Evolutionary conservation across 1,140 invertebrate species (phyloP).

Genomic region (Drosophila punjabiensis): DNA sequence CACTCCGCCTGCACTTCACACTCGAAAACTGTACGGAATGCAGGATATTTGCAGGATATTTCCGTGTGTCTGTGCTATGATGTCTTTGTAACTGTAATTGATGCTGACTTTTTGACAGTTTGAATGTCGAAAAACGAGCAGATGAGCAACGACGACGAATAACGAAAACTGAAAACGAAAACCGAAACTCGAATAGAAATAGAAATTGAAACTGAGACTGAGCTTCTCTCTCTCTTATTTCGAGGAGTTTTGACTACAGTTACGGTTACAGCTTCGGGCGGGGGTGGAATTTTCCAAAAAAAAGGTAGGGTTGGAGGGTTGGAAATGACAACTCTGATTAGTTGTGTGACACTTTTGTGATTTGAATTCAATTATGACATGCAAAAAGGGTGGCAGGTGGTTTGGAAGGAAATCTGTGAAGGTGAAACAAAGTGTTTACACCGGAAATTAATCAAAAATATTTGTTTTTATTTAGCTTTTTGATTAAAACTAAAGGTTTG

Average conservation of each 20-base stretch:
- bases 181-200: conserved; percentile 25
- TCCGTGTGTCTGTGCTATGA: conserved; percentile 45
- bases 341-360: conserved; percentile 81
- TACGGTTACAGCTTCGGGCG: conserved; percentile 1
- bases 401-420: neutral
- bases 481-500: neutral
- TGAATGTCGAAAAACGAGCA: conserved; percentile 78
- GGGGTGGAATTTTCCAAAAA: neutral
- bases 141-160: conserved; percentile 50
- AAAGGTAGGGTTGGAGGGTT: neutral
- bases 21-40: conserved; percentile 39
- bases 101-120: conserved; percentile 84
- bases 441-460: neutral
- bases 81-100: conserved; percentile 82
- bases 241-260: conserved; percentile 39
- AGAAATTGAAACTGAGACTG: conserved; percentile 46
- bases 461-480: neutral
- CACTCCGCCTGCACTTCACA: conserved; percentile 22
- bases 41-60: conserved; percentile 25
- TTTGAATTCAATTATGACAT: conserved; percentile 80
- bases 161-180: conserved; percentile 49
- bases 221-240: conserved; percentile 10
- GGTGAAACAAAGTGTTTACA: neutral
- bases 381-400: conserved; percentile 54
- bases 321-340: conserved; percentile 78